Evolutionary conservation across 2,797 vertebrate species (phyloP).

Genomic region (Setipinna tenuifilis): DNA sequence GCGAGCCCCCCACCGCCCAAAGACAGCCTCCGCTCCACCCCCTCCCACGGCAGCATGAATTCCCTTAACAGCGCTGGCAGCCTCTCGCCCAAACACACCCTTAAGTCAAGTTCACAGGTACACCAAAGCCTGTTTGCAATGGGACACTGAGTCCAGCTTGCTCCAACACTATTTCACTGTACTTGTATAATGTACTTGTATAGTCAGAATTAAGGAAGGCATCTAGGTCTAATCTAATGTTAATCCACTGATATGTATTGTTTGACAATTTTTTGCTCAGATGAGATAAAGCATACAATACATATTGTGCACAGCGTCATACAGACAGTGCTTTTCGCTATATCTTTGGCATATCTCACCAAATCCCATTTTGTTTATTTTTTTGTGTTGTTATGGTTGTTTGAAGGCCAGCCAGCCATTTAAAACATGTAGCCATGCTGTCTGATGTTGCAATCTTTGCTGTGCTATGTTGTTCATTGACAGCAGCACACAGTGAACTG

Average conservation of each 20-base stretch:
- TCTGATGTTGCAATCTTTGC: not conserved
- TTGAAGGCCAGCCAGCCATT: not conserved
- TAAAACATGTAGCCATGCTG: not conserved
- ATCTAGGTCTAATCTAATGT: too few relatives aligned
- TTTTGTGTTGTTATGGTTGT: not conserved
- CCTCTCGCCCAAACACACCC: constrained; percentile 91
- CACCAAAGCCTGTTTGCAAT: not conserved
- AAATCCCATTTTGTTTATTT: not conserved
- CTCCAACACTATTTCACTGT: too few relatives aligned
- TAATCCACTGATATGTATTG: not conserved
- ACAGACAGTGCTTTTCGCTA: not conserved
- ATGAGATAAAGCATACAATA: not conserved
- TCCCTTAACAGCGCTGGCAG: constrained; percentile 94
- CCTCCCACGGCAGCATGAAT: constrained; percentile 92
- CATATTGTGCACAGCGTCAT: not conserved
- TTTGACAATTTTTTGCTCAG: not conserved
- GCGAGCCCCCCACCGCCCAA: constrained; percentile 92
- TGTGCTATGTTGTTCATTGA: not conserved
- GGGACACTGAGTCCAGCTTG: not conserved
- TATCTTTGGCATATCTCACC: not conserved
- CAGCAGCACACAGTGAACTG: constrained; percentile 83
- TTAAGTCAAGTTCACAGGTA: constrained; percentile 86
- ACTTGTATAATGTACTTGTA: too few relatives aligned
- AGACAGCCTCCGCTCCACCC: constrained; percentile 93
- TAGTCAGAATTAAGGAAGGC: too few relatives aligned